These are phyloP conservation scores for Protobothrops flavoviridis DNA, from an alignment of 2,113 vertebrate genomes.

Conservation along the genomic window DNA sequence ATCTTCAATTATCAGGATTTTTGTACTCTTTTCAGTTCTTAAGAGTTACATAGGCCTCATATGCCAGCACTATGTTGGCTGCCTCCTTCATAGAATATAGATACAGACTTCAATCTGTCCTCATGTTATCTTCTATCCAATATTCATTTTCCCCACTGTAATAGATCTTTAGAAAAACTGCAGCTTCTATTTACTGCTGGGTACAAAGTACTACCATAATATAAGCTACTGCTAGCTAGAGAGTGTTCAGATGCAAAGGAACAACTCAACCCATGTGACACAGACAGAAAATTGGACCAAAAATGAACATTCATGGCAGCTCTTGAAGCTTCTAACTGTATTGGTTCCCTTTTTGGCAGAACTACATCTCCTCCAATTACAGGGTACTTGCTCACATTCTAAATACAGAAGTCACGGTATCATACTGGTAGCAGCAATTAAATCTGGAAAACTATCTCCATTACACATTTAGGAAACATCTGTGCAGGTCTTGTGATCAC, in stretches of 20 bases:
- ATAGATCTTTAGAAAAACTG: neutral
- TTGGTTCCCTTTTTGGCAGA: neutral
- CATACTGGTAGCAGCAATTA: neutral
- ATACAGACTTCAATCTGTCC: neutral
- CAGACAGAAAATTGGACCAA: neutral
- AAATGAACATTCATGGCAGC: neutral
- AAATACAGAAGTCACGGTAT: neutral
- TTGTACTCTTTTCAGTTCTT: neutral
- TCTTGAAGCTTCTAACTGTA: neutral
- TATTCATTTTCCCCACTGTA: neutral
- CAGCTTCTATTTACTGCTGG: neutral
- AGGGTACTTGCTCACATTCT: neutral
- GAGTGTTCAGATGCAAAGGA: neutral
- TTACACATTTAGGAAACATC: neutral
- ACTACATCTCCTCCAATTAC: neutral
- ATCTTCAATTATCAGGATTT: neutral
- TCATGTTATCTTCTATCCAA: neutral
- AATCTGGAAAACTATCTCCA: neutral
- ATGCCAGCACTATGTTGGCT: neutral
- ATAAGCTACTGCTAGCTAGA: neutral
- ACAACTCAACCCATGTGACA: neutral
- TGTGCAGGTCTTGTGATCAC: neutral
- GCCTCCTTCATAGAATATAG: neutral
- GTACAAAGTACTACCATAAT: neutral
- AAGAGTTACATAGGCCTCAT: neutral